These are phyloP conservation scores for Ovis aries DNA, from an alignment of 2,113 vertebrate species.

Conservation along the genomic window DNA sequence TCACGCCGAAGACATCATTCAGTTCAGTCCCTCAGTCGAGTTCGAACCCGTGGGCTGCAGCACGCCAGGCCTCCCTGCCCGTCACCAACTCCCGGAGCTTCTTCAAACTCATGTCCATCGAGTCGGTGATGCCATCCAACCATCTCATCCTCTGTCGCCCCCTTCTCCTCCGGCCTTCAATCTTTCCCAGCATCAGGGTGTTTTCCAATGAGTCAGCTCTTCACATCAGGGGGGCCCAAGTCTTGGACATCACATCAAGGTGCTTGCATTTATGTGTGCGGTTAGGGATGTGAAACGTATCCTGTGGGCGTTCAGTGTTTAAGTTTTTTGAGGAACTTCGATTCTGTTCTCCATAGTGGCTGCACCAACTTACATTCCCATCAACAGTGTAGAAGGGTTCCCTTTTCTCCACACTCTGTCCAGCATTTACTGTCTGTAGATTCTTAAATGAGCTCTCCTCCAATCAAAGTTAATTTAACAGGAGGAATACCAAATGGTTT, in stretches of 20 bases:
- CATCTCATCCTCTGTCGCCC: neutral
- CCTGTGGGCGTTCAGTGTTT: neutral
- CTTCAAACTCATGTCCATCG: rapidly evolving
- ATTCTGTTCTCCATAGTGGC: neutral
- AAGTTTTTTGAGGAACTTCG: neutral
- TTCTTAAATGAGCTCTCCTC: neutral
- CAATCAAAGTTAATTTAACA: neutral
- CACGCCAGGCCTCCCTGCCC: neutral
- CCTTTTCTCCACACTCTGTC: neutral
- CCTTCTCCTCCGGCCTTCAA: neutral
- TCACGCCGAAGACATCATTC: neutral
- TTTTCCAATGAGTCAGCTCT: neutral
- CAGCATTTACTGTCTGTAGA: neutral
- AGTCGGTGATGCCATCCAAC: rapidly evolving
- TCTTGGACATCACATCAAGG: too few species aligned
- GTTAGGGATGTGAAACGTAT: neutral
- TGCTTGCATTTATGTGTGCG: neutral
- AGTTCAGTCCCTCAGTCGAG: neutral
- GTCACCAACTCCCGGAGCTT: rapidly evolving
- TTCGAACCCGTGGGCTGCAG: neutral
- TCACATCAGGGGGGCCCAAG: too few species aligned
- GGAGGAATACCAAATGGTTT: neutral
- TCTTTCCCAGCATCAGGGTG: neutral
- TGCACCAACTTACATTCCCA: neutral
- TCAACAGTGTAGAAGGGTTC: neutral